phyloP scores from a whole-genome alignment of 2,113 vertebrate genomes.

The Rhea pennata region DNA sequence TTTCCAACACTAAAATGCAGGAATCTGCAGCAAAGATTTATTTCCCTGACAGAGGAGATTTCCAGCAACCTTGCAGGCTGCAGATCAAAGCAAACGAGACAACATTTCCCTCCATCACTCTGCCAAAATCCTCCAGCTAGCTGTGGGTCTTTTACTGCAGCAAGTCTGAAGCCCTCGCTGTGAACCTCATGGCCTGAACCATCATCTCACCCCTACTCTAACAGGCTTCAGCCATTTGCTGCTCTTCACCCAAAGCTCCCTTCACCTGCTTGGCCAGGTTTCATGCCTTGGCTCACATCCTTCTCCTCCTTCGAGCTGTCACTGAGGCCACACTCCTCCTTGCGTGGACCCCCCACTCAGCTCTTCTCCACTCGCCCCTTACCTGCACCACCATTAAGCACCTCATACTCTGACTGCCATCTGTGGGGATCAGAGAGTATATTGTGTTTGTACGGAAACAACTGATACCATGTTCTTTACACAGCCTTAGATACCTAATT shows the following conservation, averaged over 20 bases:
- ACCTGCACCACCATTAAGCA: background rate
- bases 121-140: background rate
- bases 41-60: background rate
- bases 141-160: background rate
- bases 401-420: background rate
- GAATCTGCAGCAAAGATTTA: background rate
- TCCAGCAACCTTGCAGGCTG: background rate
- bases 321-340: background rate
- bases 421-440: background rate
- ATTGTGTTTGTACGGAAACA: background rate
- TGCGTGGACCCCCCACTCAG: too few species aligned
- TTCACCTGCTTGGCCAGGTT: too few species aligned
- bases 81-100: background rate
- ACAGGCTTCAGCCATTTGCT: too few species aligned
- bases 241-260: background rate
- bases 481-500: background rate
- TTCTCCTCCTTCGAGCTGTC: too few species aligned
- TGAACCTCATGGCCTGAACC: background rate
- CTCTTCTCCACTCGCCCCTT: fast-evolving
- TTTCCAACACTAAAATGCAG: background rate
- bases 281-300: background rate
- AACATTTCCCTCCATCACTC: too few species aligned
- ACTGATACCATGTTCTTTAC: background rate
- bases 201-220: too few species aligned
- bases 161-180: background rate